A percentile compares a stretch with the other conserved stretches of the same genome.
These are phyloP conservation scores for Pedionomus torquatus DNA, from an alignment of 2,113 vertebrate species.

Conservation along the genomic window DNA sequence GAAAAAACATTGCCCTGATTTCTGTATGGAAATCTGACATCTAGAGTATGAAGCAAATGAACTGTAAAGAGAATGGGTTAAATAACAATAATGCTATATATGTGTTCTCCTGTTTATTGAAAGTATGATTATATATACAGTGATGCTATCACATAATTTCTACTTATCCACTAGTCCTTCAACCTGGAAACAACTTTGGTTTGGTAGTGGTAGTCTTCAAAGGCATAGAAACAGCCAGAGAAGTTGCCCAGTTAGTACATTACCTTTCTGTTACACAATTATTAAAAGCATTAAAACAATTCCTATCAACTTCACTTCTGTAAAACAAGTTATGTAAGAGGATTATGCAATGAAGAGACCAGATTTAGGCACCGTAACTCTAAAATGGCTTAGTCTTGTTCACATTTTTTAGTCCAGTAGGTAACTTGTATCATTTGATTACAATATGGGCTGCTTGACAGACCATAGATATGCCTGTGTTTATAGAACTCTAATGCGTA, in stretches of 20 bases:
- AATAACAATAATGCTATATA: not conserved
- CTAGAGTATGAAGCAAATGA: not conserved
- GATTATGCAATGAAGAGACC: not conserved
- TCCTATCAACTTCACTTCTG: not conserved
- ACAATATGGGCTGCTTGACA: not conserved
- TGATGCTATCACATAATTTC: not conserved
- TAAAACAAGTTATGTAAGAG: not conserved
- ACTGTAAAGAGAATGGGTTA: not conserved
- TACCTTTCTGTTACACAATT: not conserved
- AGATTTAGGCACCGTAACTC: not conserved
- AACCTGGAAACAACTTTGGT: rapidly evolving
- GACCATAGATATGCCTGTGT: not conserved
- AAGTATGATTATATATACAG: not conserved
- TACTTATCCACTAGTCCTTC: not conserved
- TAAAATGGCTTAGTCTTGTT: not conserved
- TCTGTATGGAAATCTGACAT: not conserved
- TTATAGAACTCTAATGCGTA: not conserved
- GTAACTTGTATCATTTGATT: not conserved
- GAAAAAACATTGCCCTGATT: not conserved
- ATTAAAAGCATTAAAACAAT: not conserved
- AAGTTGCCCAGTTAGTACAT: not conserved
- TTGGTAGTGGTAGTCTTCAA: not conserved
- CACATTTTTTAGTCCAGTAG: not conserved
- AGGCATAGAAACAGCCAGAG: not conserved
- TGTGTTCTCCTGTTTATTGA: not conserved